phyloP scores from a whole-genome alignment of 1,140 invertebrate genomes.

The Trichonephila clavata region DNA sequence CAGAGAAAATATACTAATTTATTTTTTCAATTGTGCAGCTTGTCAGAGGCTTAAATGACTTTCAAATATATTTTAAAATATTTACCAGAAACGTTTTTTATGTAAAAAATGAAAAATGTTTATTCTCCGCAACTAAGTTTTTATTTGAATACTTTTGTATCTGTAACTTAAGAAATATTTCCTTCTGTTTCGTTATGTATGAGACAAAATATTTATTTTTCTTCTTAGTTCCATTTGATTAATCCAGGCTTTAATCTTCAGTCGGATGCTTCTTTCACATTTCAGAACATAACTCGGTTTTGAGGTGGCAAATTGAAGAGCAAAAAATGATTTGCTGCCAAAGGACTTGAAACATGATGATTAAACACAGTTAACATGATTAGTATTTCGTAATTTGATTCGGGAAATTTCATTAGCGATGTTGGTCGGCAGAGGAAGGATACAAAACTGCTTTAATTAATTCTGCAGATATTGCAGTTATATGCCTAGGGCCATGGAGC shows the following conservation, averaged over 20 bases:
- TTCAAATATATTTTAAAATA: too few relatives aligned
- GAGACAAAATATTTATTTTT: not conserved
- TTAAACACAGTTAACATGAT: constrained; percentile 56
- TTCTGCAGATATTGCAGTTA: constrained; percentile 50
- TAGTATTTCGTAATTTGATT: constrained; percentile 64
- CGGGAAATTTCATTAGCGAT: constrained; percentile 52
- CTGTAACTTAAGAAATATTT: too few relatives aligned
- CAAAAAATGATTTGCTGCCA: not conserved
- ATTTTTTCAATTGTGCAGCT: too few relatives aligned
- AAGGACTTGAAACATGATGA: constrained; percentile 25
- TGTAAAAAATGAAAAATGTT: too few relatives aligned
- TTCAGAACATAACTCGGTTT: not conserved
- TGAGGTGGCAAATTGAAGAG: not conserved
- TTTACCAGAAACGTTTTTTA: too few relatives aligned
- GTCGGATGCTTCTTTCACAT: not conserved
- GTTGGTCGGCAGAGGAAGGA: constrained; percentile 10
- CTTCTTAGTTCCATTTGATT: not conserved
- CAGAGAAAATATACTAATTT: too few relatives aligned
- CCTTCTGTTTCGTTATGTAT: too few relatives aligned
- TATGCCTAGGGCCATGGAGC: constrained; percentile 33
- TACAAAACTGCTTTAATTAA: constrained; percentile 51
- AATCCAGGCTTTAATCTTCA: not conserved
- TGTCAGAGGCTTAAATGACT: too few relatives aligned
- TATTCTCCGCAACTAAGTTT: too few relatives aligned
- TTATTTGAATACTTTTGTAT: too few relatives aligned